Evolutionary conservation across 2,888 invertebrate species (phyloP).

Genomic region (Pristionchus exspectatus): DNA sequence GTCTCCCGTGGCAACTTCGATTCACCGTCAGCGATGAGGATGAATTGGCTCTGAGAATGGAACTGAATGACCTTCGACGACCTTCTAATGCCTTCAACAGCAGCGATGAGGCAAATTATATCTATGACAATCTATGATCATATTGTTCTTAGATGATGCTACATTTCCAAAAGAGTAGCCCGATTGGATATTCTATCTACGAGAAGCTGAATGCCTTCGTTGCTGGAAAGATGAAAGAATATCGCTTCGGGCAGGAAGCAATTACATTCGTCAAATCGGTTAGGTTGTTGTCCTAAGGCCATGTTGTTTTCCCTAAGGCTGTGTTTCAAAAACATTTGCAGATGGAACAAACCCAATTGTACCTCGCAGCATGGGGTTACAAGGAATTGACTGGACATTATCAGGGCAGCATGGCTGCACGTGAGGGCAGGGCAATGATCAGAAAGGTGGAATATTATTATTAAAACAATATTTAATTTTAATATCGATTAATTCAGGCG

Average conservation of each 20-base stretch:
- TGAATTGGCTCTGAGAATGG: background rate
- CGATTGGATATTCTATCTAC: background rate
- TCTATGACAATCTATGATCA: no score
- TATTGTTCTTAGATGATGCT: background rate
- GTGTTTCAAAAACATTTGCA: background rate
- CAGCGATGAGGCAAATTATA: no score
- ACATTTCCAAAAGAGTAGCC: background rate
- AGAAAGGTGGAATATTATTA: background rate
- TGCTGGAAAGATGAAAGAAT: background rate
- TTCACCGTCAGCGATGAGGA: background rate
- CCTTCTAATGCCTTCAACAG: no score
- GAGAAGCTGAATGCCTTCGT: background rate
- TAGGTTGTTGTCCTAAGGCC: background rate
- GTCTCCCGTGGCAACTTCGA: background rate
- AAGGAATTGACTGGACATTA: background rate
- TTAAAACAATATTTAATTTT: background rate
- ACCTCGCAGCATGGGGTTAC: background rate
- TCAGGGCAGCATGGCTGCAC: background rate
- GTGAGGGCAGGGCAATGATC: background rate
- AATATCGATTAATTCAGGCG: background rate
- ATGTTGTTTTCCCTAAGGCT: no score
- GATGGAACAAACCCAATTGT: background rate
- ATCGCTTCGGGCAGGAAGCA: background rate
- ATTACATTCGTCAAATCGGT: background rate
- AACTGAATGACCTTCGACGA: no score